Evolutionary conservation across 2,113 vertebrate species (phyloP).

Genomic region (Pangasianodon gigas): DNA sequence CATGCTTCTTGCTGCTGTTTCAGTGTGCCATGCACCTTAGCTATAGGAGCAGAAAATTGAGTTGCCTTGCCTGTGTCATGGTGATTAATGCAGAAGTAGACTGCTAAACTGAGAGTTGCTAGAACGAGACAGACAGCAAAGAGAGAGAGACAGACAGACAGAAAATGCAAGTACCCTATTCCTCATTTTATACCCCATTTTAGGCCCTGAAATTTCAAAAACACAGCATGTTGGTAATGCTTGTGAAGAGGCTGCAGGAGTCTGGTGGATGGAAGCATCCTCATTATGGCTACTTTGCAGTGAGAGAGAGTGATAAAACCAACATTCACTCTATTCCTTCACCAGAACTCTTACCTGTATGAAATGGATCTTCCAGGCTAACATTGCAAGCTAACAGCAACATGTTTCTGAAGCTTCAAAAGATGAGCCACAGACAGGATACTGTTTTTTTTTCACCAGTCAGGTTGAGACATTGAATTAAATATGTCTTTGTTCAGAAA

Average conservation of each 20-base stretch:
- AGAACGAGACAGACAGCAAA: slow-evolving; percentile 3
- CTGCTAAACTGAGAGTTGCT: slow-evolving; percentile 85
- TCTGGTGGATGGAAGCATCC: slow-evolving; percentile 53
- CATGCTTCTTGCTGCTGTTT: slow-evolving; percentile 90
- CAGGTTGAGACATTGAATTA: slow-evolving; percentile 47
- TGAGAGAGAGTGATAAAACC: slow-evolving; percentile 18
- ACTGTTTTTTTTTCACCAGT: slow-evolving; percentile 30
- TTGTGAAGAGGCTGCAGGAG: slow-evolving; percentile 57
- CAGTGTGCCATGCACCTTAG: slow-evolving; percentile 92
- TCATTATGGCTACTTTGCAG: neutral
- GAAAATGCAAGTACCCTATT: slow-evolving; percentile 6
- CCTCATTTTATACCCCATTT: too few species aligned
- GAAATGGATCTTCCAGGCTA: slow-evolving; percentile 53
- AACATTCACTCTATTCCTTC: slow-evolving; percentile 45
- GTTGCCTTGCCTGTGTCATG: slow-evolving; percentile 99
- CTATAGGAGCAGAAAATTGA: slow-evolving; percentile 99
- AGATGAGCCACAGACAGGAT: slow-evolving; percentile 56
- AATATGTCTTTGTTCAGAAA: slow-evolving; percentile 57
- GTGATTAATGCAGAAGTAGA: slow-evolving; percentile 99
- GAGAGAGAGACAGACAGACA: slow-evolving; percentile 54
- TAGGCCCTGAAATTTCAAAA: slow-evolving; percentile 19
- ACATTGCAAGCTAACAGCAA: neutral
- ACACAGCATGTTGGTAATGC: slow-evolving; percentile 4
- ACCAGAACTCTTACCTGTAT: slow-evolving; percentile 62
- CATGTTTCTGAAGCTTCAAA: slow-evolving; percentile 38